phyloP scores from a whole-genome alignment of 2,113 vertebrate genomes.

The Geococcyx californianus region DNA sequence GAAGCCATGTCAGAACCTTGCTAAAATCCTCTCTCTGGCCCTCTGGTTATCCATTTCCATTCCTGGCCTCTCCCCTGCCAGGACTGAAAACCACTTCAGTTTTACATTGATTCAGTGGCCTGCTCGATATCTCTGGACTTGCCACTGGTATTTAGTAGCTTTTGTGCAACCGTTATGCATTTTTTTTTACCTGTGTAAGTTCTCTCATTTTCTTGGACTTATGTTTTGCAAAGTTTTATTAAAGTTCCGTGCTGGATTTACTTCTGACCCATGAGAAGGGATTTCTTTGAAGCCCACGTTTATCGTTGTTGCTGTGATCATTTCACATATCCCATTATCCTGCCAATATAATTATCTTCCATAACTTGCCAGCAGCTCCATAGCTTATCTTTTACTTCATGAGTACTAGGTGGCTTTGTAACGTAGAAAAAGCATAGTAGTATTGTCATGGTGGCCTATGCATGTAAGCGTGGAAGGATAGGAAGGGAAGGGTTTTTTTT shows the following conservation, averaged over 20 bases:
- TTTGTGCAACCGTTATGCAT: neutral
- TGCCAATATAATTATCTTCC: neutral
- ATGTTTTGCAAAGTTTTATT: neutral
- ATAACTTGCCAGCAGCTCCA: neutral
- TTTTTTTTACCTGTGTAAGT: neutral
- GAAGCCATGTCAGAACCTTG: neutral
- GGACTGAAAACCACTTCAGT: neutral
- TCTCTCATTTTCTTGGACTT: neutral
- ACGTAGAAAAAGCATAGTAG: neutral
- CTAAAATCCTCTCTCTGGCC: neutral
- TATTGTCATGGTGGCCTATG: neutral
- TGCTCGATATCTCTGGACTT: rapidly evolving
- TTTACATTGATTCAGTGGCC: neutral
- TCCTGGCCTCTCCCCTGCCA: neutral
- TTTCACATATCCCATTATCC: neutral
- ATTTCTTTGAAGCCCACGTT: neutral
- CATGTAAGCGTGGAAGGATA: neutral
- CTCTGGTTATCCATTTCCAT: rapidly evolving
- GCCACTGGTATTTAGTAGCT: neutral
- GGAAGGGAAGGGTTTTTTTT: neutral
- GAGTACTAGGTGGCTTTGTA: neutral
- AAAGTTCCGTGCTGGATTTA: neutral
- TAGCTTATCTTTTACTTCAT: neutral
- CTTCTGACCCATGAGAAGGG: rapidly evolving
- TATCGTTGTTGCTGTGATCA: neutral